Base-by-base conservation (phyloP, 2,888 invertebrate species). In the Amblyteles armatorius region DNA sequence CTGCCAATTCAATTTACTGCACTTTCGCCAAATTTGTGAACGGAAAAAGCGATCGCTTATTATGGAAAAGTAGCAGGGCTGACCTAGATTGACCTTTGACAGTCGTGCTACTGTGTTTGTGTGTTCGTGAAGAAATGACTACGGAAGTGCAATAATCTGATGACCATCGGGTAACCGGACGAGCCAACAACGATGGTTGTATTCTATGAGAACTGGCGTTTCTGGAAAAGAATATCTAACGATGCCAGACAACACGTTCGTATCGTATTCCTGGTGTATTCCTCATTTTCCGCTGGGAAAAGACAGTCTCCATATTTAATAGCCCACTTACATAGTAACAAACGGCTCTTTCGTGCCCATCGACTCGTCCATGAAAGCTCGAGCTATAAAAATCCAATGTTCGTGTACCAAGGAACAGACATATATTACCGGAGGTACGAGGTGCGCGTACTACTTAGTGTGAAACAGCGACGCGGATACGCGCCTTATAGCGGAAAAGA, bases 381-480 rank as follows among this genome's bases (percentile, higher is more conserved):
- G 13, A 78, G 76, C 82, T 67, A 85, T 82, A 85, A 82, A 85
- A 79, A 76, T 85, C 79, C 76, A 82, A 79, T 79, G 72, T 65
- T 16, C 50, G 26, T 55, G 65, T 50, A 65, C 29, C 11, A 40
- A 52, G 76, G 36, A 55, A 77, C 26, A 40, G 16, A 77, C 36
- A 55, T 77, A 52, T 26, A 77, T 77, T 55, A 48, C 33, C 22
- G 22, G 36, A 36, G 67, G 65, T 50, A 52, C 52, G 63, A 76
- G 55, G 16, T 11, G 19, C 67, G 40, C 19, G 40, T 22, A 11
- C 19, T 67, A 67, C 40, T 67, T 67, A 67, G 67, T 67, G 40
- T 67, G 40, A 67, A 67, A 40, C 26, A 22, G 57, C 67, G n/a
- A 67, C 67, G 36, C n/a, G 40, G 40, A 67, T 67, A 40, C 11